A percentile compares a stretch with the other conserved stretches of the same genome.
Evolutionary conservation across 1,140 invertebrate genomes (phyloP).

Genomic region (Sitophilus oryzae): DNA sequence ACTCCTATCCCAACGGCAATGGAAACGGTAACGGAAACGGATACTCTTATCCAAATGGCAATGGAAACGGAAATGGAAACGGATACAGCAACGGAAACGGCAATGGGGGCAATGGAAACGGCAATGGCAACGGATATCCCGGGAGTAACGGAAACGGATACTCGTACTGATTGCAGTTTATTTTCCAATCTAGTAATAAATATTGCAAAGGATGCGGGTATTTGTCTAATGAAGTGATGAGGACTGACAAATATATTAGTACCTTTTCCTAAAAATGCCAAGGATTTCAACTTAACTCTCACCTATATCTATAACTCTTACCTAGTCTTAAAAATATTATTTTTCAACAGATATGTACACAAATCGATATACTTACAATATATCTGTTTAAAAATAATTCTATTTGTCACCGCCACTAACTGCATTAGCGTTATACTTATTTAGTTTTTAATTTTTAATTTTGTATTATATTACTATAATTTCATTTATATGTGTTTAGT

Average conservation of each 20-base stretch:
- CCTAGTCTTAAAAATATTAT: conserved; percentile 1
- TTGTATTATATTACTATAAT: not conserved
- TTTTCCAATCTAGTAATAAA: conserved; percentile 23
- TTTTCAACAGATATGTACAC: not conserved
- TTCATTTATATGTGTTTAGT: not conserved
- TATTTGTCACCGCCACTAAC: not conserved
- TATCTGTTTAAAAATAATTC: conserved; percentile 1
- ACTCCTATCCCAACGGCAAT: not conserved
- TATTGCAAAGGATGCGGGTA: conserved; percentile 11
- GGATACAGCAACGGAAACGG: conserved; percentile 20
- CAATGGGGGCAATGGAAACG: conserved; percentile 37
- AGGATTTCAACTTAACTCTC: no score
- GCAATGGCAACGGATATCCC: conserved; percentile 21
- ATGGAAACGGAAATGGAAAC: conserved; percentile 27
- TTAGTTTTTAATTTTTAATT: not conserved
- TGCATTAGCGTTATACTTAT: not conserved
- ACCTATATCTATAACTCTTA: not conserved
- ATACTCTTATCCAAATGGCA: conserved; percentile 12
- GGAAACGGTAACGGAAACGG: conserved; percentile 26
- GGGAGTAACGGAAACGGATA: conserved; percentile 20
- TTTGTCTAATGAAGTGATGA: conserved; percentile 11
- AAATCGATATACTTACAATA: not conserved
- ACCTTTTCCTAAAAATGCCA: not conserved
- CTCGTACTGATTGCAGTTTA: conserved; percentile 23
- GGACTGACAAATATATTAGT: conserved; percentile 10